Conservation (phyloP, 2,113 vertebrate genomes). For the Raja brachyura region DNA sequence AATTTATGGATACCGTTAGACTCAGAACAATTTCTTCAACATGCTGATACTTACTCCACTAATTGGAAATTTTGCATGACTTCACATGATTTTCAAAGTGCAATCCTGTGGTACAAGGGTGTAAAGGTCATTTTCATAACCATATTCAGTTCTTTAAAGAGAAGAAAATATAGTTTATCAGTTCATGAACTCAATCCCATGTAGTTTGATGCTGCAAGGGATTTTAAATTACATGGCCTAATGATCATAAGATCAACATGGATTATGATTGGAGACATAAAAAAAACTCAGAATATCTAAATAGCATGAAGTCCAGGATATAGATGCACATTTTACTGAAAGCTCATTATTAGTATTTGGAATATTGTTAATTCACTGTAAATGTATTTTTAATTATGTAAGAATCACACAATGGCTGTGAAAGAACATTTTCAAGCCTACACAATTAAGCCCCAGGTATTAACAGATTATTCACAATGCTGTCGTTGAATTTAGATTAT, state of each 20-base stretch:
- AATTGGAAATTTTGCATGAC: neutral
- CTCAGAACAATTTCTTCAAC: neutral
- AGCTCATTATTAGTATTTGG: neutral
- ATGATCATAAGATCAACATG: neutral
- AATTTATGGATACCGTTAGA: neutral
- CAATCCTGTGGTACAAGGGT: neutral
- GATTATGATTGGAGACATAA: neutral
- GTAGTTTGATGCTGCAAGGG: neutral
- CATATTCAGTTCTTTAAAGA: neutral
- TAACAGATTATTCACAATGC: neutral
- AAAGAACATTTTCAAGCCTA: neutral
- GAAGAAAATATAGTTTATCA: neutral
- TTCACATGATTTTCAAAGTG: neutral
- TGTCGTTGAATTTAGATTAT: neutral
- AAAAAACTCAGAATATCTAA: neutral
- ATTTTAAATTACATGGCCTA: neutral
- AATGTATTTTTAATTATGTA: neutral
- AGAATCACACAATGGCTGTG: neutral
- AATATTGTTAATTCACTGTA: neutral
- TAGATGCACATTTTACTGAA: neutral
- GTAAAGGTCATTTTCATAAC: neutral
- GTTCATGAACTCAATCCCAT: neutral
- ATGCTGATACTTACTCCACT: neutral
- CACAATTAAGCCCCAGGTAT: neutral
- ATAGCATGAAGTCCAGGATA: neutral